These are phyloP conservation scores for Thymelicus lineola DNA, from an alignment of 2,888 invertebrate genomes.

Conservation along the genomic window DNA sequence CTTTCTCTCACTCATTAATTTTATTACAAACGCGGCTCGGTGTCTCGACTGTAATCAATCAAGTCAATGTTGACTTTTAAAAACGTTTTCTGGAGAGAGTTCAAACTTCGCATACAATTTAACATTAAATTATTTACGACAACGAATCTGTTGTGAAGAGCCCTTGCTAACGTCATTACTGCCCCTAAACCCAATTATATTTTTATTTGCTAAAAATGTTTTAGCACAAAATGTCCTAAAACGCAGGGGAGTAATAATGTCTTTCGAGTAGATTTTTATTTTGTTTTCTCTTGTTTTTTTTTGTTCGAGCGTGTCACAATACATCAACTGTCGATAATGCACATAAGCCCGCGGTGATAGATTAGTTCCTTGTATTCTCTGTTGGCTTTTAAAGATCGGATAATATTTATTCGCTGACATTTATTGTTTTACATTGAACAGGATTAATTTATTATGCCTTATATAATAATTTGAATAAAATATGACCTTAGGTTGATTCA, in stretches of 20 bases:
- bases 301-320: neutral
- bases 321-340: slow-evolving; percentile 2
- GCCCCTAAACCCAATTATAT: slow-evolving; percentile 6
- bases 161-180: slow-evolving; percentile 2
- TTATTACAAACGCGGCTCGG: slow-evolving; percentile 37
- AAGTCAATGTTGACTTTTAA: slow-evolving; percentile 39
- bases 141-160: slow-evolving; percentile 18
- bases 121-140: slow-evolving; percentile 34
- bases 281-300: neutral
- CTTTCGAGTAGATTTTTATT: neutral
- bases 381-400: neutral
- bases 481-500: no score
- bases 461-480: no score
- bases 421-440: neutral
- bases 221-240: neutral
- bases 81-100: slow-evolving; percentile 41
- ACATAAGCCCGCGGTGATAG: neutral
- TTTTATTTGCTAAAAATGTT: neutral
- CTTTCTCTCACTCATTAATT: slow-evolving; percentile 37
- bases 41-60: slow-evolving; percentile 44
- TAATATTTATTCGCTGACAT: neutral
- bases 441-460: no score
- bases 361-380: neutral
- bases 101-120: slow-evolving; percentile 44
- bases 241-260: neutral